Conservation (phyloP, 2,113 vertebrate genomes). For the Hiodon alosoides region DNA sequence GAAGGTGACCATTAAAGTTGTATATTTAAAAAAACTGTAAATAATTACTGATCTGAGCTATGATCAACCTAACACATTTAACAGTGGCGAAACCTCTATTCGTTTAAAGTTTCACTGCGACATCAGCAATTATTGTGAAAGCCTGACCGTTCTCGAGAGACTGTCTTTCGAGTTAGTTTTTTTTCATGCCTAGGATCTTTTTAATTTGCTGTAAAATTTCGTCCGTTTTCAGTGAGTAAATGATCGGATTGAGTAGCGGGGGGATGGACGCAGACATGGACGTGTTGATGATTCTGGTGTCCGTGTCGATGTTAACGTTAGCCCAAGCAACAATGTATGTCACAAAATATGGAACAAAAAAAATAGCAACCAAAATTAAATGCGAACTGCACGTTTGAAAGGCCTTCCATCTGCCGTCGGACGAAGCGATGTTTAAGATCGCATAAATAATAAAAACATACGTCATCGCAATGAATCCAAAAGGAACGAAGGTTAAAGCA, state of each 20-base stretch:
- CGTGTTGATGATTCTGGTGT: neutral
- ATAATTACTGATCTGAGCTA: too few relatives aligned
- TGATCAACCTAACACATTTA: too few relatives aligned
- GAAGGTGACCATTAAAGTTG: too few relatives aligned
- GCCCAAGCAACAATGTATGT: neutral
- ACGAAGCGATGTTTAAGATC: constrained; percentile 13
- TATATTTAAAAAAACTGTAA: too few relatives aligned
- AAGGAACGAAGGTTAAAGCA: constrained; percentile 6
- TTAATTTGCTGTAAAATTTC: neutral
- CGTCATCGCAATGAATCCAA: constrained; percentile 17
- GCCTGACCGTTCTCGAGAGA: too few relatives aligned
- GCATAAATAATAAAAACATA: constrained; percentile 17
- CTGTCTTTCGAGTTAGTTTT: too few relatives aligned
- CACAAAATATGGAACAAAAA: neutral
- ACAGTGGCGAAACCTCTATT: too few relatives aligned
- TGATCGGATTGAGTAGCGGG: neutral
- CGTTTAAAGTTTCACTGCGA: too few relatives aligned
- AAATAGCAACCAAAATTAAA: constrained; percentile 1
- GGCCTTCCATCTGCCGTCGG: constrained; percentile 15
- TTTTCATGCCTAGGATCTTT: neutral
- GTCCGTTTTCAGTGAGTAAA: neutral
- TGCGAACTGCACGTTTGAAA: constrained; percentile 26
- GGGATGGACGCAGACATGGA: neutral
- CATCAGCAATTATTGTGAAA: too few relatives aligned
- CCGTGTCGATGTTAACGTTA: neutral